phyloP scores from a whole-genome alignment of 2,113 vertebrate genomes.

The Pheucticus melanocephalus region DNA sequence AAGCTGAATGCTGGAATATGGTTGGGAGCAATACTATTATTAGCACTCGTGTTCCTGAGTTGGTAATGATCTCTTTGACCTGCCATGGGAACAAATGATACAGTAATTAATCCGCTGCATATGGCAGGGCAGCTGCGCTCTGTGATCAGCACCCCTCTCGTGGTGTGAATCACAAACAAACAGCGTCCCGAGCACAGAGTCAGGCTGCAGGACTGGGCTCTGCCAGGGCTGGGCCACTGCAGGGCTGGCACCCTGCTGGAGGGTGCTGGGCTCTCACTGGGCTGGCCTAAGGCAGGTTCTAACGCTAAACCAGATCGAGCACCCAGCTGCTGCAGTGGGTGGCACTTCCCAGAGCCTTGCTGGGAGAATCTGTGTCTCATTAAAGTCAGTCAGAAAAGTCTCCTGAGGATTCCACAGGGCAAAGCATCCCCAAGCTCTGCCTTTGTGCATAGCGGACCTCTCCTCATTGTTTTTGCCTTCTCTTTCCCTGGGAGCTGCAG shows the following conservation, averaged over 20 bases:
- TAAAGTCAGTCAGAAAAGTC: rapidly evolving
- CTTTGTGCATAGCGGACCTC: rapidly evolving
- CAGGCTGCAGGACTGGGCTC: rapidly evolving
- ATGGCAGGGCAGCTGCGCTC: neutral
- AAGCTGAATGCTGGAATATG: neutral
- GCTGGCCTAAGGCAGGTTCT: neutral
- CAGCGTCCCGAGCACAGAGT: rapidly evolving
- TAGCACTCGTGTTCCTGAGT: neutral
- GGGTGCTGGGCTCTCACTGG: neutral
- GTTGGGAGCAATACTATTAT: neutral
- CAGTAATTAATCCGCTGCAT: neutral
- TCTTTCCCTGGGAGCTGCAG: neutral
- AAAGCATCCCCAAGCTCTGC: neutral
- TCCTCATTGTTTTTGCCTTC: rapidly evolving
- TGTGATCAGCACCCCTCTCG: neutral
- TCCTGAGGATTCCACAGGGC: neutral
- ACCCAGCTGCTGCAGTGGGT: rapidly evolving
- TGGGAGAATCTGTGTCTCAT: rapidly evolving
- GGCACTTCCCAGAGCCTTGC: neutral
- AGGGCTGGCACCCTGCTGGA: neutral
- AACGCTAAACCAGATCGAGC: rapidly evolving
- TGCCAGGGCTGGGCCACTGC: rapidly evolving
- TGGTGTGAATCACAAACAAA: neutral
- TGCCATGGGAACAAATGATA: neutral
- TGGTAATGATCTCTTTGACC: neutral